Evolutionary conservation across 2,888 invertebrate genomes (phyloP), one percentile per base, ranked within the genome.

Genomic region (Platycheirus albimanus): DNA sequence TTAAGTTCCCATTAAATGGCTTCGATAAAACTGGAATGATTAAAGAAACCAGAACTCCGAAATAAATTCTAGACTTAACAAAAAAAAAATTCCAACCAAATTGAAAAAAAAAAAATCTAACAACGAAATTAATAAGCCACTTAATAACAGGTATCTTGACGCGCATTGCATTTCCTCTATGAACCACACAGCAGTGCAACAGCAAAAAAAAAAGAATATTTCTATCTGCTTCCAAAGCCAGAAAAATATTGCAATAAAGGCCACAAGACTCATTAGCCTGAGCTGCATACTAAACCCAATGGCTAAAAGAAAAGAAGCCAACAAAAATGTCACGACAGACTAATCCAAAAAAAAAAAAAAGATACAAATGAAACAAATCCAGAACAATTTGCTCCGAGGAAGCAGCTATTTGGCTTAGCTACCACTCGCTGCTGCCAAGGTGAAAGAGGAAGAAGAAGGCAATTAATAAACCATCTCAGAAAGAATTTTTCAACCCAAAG

Each of bases 41-140:
- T n/a, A n/a, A n/a, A n/a, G n/a, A n/a, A n/a, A n/a, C n/a, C n/a
- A n/a, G n/a, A n/a, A n/a, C n/a, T n/a, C n/a, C n/a, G n/a, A n/a
- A n/a, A n/a, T n/a, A n/a, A n/a, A n/a, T n/a, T 10, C 33, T 38
- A 54, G 3, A 56, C 36, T 15, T 5, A 56, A 63, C 54, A 30
- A 19, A 58, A 41, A 51, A 15, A 51, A 30, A 30, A 30, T 5
- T 54, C 38, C 47, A 20, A 17, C 54, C 56, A 58, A 24, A 71
- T n/a, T 20, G 17, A 36, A 38, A 3, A 1, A 0, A 30, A 15
- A 30, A 3, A 15, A 58, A n/a, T n/a, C n/a, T n/a, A n/a, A n/a
- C n/a, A n/a, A 72, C 67, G 51, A 83, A 83, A 83, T 78, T 83
- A 83, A 83, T 83, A 77, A 83, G 78, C 83, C 83, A 83, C 83